Conservation (phyloP, 2,888 invertebrate species). For the Meloe dianella region DNA sequence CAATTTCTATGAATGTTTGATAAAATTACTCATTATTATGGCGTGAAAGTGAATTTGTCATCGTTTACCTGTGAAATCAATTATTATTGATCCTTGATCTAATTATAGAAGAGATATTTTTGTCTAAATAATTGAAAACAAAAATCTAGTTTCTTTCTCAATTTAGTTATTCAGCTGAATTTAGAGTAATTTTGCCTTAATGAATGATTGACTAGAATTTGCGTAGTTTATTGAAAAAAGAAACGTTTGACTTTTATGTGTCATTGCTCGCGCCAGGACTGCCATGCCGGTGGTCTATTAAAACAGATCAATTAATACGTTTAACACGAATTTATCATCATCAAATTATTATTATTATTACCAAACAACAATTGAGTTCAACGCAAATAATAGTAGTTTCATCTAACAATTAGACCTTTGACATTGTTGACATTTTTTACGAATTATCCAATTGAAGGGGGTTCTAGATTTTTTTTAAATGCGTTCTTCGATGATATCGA, state of each 20-base stretch:
- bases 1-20: not conserved
- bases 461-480: too few species aligned
- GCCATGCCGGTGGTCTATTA: not conserved
- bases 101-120: not conserved
- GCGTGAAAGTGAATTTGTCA: not conserved
- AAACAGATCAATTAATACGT: not conserved
- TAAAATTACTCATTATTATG: not conserved
- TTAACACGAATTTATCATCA: not conserved
- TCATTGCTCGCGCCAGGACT: constrained; percentile 11
- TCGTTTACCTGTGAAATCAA: not conserved
- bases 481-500: too few species aligned
- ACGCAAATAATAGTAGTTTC: too few species aligned
- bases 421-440: too few species aligned
- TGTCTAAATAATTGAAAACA: not conserved
- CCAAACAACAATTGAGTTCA: not conserved
- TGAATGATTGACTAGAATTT: not conserved
- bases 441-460: too few species aligned
- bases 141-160: not conserved
- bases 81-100: not conserved
- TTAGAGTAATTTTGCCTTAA: not conserved
- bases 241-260: not conserved
- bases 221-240: not conserved
- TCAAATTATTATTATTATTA: too few species aligned
- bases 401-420: too few species aligned
- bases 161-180: not conserved